Percentiles rank a stretch among this genome's conserved stretches.
phyloP scores from a whole-genome alignment of 1,140 invertebrate genomes.

The Zaprionus taronus region DNA sequence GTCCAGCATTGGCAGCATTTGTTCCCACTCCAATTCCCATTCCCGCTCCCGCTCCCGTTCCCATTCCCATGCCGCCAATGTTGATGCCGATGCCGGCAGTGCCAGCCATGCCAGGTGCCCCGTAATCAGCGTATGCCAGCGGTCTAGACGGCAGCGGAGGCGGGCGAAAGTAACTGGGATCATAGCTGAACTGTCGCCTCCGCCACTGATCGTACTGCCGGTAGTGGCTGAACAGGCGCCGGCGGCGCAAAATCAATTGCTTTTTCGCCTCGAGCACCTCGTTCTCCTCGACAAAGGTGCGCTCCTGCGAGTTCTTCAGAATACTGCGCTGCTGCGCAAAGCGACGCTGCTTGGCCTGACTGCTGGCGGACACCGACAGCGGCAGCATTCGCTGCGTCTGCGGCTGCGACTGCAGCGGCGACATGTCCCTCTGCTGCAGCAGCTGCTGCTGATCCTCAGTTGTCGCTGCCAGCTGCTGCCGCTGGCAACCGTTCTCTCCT shows the following conservation, averaged over 20 bases:
- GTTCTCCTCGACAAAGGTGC: constrained; percentile 73
- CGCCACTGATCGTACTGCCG: constrained; percentile 83
- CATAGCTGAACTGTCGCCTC: constrained; percentile 81
- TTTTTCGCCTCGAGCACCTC: constrained; percentile 81
- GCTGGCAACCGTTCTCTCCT: constrained; percentile 27
- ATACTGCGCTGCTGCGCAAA: constrained; percentile 81
- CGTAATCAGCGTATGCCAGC: constrained; percentile 73
- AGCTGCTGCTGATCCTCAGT: constrained; percentile 46
- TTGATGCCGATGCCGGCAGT: constrained; percentile 49
- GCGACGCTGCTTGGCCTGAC: constrained; percentile 58
- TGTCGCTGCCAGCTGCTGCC: constrained; percentile 12
- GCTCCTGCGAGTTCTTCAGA: constrained; percentile 77
- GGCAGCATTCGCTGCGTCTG: constrained; percentile 59
- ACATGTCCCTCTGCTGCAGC: constrained; percentile 23
- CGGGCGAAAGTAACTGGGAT: constrained; percentile 83
- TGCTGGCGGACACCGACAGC: constrained; percentile 50
- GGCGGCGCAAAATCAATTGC: constrained; percentile 77
- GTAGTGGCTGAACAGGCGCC: constrained; percentile 81
- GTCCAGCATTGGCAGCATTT: constrained; percentile 56
- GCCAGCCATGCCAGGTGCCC: constrained; percentile 43
- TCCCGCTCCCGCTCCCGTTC: constrained; percentile 11
- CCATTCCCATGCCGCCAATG: constrained; percentile 31
- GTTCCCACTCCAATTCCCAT: constrained; percentile 28
- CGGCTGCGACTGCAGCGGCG: constrained; percentile 32
- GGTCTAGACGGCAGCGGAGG: constrained; percentile 72